phyloP scores from a whole-genome alignment of 37 sponge, comb jelly and placozoan species.

The Dysidea cf. avara region DNA sequence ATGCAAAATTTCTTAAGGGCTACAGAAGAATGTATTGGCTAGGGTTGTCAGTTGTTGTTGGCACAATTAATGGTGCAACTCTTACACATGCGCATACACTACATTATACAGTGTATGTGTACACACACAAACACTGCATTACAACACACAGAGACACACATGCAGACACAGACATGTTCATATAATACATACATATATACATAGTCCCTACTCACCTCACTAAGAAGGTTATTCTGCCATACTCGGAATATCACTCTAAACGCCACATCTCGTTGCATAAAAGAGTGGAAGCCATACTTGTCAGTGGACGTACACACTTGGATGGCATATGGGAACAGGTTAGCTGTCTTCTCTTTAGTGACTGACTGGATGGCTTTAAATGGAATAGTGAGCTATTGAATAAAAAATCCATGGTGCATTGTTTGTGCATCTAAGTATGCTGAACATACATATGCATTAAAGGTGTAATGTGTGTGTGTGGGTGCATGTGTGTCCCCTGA shows the following conservation, averaged over 20 bases:
- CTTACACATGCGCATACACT: too few relatives aligned
- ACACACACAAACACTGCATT: too few relatives aligned
- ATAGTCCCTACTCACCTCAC: conserved; percentile 38
- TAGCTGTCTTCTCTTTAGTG: conserved; percentile 95
- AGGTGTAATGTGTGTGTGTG: not conserved
- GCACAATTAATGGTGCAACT: too few relatives aligned
- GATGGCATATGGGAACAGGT: conserved; percentile 94
- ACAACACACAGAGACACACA: not conserved
- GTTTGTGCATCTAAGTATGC: not conserved
- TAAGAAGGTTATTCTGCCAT: conserved; percentile 82
- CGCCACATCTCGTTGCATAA: conserved; percentile 84
- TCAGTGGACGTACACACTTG: conserved; percentile 73
- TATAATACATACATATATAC: not conserved
- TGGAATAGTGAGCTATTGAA: conserved; percentile 80
- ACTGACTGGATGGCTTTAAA: conserved; percentile 69
- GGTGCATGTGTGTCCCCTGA: too few relatives aligned
- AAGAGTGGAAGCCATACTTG: conserved; percentile 93
- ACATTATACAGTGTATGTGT: too few relatives aligned
- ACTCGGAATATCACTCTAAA: conserved; percentile 76
- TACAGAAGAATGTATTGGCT: too few relatives aligned
- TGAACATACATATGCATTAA: not conserved
- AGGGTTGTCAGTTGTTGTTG: too few relatives aligned
- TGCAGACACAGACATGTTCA: not conserved
- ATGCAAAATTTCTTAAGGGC: too few relatives aligned
- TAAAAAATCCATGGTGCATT: not conserved